These are phyloP conservation scores for Actinia tenebrosa DNA, from an alignment of 64 coral and sea anemone genomes.

Conservation along the genomic window DNA sequence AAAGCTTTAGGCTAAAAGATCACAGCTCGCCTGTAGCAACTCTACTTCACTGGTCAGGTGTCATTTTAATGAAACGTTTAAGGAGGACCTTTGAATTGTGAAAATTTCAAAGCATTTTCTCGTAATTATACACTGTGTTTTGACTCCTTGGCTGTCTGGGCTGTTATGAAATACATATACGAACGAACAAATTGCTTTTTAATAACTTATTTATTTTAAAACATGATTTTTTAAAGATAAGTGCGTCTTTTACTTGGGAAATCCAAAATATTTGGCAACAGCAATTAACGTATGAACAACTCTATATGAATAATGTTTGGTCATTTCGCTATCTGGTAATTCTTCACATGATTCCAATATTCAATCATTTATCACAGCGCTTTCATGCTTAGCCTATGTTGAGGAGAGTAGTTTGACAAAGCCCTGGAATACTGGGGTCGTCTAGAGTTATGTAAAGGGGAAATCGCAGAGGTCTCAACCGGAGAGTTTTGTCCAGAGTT, in stretches of 20 bases:
- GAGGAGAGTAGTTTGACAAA: background rate
- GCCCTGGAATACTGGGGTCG: background rate
- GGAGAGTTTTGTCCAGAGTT: background rate
- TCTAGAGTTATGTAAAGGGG: background rate
- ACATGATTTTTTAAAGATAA: background rate
- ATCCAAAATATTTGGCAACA: background rate
- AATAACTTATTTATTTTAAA: background rate
- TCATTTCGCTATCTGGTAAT: background rate
- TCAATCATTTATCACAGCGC: background rate
- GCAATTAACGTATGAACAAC: background rate
- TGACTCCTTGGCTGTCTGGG: background rate
- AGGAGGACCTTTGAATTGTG: background rate
- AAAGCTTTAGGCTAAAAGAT: background rate
- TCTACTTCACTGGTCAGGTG: background rate
- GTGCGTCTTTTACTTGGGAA: background rate
- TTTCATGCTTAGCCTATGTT: background rate
- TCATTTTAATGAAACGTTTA: background rate
- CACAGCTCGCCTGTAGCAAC: too few relatives aligned
- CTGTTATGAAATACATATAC: background rate
- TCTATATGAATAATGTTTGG: background rate
- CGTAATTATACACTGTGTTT: background rate
- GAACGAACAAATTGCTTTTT: background rate
- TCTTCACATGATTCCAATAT: background rate
- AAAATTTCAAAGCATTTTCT: background rate
- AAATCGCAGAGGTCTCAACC: constrained; percentile 1